Base-by-base conservation (phyloP, 1,140 invertebrate species). In the Drosophila arawakana region DNA sequence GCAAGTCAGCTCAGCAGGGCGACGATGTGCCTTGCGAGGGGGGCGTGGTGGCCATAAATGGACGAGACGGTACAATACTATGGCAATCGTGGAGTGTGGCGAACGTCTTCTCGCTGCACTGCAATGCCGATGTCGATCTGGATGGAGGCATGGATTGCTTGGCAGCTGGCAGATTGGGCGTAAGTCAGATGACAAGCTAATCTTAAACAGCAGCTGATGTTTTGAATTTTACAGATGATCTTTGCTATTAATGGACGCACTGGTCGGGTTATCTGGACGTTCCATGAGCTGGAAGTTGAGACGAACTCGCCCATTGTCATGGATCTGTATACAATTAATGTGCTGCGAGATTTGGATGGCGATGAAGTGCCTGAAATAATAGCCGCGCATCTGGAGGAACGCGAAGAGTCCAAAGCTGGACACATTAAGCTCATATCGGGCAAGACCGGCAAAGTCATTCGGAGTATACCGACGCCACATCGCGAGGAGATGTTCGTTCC, bases 51-150 rank as follows among this genome's bases (percentile, higher is more conserved):
- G 96, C 96, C 4, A 78, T 98, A 8, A 94, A 97, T 92, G 97
- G 97, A 1, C 91, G 83, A 49, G 95, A 94, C 58, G 97, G 97
- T 1, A 92, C 94, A 47, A 94, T 95, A n/a, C 60, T 97, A 11
- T 98, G 97, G 97, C 94, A 94, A 9, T 94, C 95, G 68, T 97
- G 96, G 95, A 94, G 95, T 7, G 92, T 93, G 65, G 95, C 96
- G 85, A 95, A 96, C 77, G 93, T 97, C 34, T 96, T 96, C 90
- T 95, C 95, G 2, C 80, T 97, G 8, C 96, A 96, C 80, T 97
- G 97, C 92, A 94, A 94, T 41, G 92, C 93, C 10, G 97, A 97
- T 92, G 80, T 97, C 1, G 96, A 96, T 80, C 83, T 89, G 10
- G 97, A 98, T 93, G 93, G 93, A 9, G 91, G 95, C 30, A 94